These are phyloP conservation scores for Morelia viridis DNA, from an alignment of 2,797 vertebrate species.

Conservation along the genomic window DNA sequence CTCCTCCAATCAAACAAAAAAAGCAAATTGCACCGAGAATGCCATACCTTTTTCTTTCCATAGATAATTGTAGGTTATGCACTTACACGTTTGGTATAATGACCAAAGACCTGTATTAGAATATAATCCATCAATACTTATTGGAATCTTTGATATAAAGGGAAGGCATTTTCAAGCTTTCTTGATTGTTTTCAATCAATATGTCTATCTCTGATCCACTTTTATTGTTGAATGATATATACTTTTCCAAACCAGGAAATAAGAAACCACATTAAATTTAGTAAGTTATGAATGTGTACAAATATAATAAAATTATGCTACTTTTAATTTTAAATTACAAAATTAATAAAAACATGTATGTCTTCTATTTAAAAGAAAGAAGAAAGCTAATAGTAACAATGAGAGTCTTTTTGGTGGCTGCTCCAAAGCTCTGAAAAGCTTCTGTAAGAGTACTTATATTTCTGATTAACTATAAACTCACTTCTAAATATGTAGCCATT, in stretches of 20 bases:
- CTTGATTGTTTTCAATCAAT: not conserved
- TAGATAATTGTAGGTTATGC: not conserved
- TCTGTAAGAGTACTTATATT: not conserved
- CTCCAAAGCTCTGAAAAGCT: not conserved
- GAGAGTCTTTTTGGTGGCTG: not conserved
- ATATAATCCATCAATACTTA: not conserved
- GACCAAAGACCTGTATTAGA: not conserved
- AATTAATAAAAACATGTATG: not conserved
- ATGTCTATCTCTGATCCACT: not conserved
- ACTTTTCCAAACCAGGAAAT: constrained; percentile 13
- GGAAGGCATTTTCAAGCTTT: not conserved
- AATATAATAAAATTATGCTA: not conserved
- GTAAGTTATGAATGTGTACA: not conserved
- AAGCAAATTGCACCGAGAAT: not conserved
- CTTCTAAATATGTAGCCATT: not conserved
- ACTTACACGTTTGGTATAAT: not conserved
- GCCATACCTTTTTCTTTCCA: not conserved
- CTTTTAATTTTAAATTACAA: not conserved
- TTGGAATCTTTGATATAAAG: constrained; percentile 11
- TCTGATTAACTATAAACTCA: not conserved
- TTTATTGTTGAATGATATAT: not conserved
- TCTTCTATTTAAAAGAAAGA: not conserved
- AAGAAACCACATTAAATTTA: not conserved
- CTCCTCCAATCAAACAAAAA: not conserved
- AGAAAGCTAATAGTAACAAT: not conserved